Base-by-base conservation (phyloP, 2,888 invertebrate species). In the Unio pictorum region DNA sequence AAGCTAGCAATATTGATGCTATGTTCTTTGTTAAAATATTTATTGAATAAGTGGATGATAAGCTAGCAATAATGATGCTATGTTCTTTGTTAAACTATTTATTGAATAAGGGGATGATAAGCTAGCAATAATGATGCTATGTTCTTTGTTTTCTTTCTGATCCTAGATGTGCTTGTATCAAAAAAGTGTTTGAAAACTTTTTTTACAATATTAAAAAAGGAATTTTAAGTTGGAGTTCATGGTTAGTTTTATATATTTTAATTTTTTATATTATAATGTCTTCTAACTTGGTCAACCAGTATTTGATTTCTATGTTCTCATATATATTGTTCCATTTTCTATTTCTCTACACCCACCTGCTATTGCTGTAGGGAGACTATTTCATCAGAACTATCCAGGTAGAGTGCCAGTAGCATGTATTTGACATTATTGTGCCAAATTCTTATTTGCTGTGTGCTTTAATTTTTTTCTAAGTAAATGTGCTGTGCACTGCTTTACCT, bases 341-440 rank as follows among this genome's bases (percentile, higher is more conserved):
- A 3, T 45, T 45, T 45, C 45, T 45, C 45, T 45, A 45, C 45
- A 45, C 8, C 45, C 45, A 45, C 45, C 45, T 45, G 45, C 45
- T 56, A 64, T 63, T 68, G 65, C 70, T 81, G 62, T 83, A 89
- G 97, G 75, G 98, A 97, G 89, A 98, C 98, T 88, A 92, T 99
- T 76, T 96, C 96, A 91, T 95, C 95, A 8, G 99, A 99, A 91
- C 95, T 98, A 68, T 97, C 98, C 86, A 93, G 97, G 91, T 91
- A 86, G 72, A 65, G 15, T n/a, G n/a, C 17, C 15, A n/a, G n/a
- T 15, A 34, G 34, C 28, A 62, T 62, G 28, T 45, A 18, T 64
- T 62, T 6, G 28, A 62, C 15, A 18, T 23, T 62, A 15, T 62
- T 30, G n/a, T 30, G 15, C 8, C 62, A 28, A 55, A 23, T 17